Percentiles rank a stretch among this genome's conserved stretches.
phyloP scores from a whole-genome alignment of 2,797 vertebrate species.

The Spheniscus humboldti region DNA sequence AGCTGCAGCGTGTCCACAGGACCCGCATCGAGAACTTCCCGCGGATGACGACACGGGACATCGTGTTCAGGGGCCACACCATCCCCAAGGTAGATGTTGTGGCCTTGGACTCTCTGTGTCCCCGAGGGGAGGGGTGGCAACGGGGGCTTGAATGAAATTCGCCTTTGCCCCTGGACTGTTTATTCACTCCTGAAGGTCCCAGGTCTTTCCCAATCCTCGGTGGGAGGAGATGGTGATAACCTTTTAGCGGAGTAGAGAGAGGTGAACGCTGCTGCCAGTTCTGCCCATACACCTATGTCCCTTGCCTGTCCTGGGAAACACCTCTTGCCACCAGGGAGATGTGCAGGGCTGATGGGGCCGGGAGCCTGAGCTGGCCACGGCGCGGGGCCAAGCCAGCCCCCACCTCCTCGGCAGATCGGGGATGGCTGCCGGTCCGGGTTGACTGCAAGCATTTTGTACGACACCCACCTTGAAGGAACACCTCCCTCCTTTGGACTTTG shows the following conservation, averaged over 20 bases:
- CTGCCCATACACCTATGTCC: fast-evolving
- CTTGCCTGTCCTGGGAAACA: not conserved
- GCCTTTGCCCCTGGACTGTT: not conserved
- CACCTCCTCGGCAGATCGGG: fast-evolving
- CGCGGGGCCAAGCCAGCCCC: fast-evolving
- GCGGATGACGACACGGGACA: not conserved
- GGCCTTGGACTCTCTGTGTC: not conserved
- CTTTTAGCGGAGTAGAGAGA: not conserved
- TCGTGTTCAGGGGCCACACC: slow-evolving; percentile 7
- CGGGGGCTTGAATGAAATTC: fast-evolving
- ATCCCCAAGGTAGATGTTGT: not conserved
- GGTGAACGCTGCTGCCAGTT: not conserved
- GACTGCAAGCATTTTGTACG: not conserved
- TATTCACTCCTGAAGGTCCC: not conserved
- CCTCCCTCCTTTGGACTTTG: not conserved
- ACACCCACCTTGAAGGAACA: not conserved
- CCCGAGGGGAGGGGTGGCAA: not conserved
- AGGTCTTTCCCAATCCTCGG: not conserved
- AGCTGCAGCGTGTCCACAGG: slow-evolving; percentile 38
- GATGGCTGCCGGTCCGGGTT: fast-evolving
- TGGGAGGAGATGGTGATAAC: not conserved
- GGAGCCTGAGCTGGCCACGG: not conserved
- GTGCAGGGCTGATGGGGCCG: fast-evolving
- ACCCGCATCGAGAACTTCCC: slow-evolving; percentile 5
- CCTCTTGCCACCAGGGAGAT: not conserved